phyloP scores from a whole-genome alignment of 2,113 vertebrate species.

The Callospermophilus lateralis region DNA sequence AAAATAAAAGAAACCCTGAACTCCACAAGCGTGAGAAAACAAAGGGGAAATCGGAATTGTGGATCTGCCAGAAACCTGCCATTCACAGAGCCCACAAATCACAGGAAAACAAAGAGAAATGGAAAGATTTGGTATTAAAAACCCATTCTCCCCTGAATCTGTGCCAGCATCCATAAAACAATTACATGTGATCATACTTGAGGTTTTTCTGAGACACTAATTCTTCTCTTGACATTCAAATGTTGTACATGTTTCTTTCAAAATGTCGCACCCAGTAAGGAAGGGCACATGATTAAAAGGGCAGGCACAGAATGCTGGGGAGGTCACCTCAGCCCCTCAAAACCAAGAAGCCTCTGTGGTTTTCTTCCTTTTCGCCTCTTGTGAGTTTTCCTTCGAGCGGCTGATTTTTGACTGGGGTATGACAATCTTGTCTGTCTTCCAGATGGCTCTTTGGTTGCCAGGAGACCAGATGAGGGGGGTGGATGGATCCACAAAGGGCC shows the following conservation, averaged over 20 bases:
- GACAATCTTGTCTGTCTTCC: conserved; percentile 23
- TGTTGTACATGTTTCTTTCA: conserved; percentile 43
- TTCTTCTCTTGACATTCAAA: conserved; percentile 78
- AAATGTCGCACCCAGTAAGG: background rate
- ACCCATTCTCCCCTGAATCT: conserved; percentile 80
- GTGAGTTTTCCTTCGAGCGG: background rate
- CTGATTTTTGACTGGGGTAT: background rate
- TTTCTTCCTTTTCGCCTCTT: background rate
- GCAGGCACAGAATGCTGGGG: background rate
- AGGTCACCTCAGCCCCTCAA: background rate
- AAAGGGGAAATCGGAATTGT: conserved; percentile 75
- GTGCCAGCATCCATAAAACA: conserved; percentile 82
- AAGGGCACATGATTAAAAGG: background rate
- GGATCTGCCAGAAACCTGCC: conserved; percentile 83
- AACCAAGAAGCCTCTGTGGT: background rate
- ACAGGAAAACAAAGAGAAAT: conserved; percentile 83
- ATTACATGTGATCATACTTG: conserved; percentile 76
- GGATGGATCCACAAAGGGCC: background rate
- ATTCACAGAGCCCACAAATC: conserved; percentile 78
- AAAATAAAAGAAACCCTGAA: conserved; percentile 64
- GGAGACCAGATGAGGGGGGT: background rate
- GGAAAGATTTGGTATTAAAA: conserved; percentile 84
- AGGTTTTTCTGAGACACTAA: conserved; percentile 77
- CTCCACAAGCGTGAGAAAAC: conserved; percentile 78
- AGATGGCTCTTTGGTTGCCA: conserved; percentile 12